Base-by-base conservation (phyloP, 2,113 vertebrate species). In the Amphiprion ocellaris region DNA sequence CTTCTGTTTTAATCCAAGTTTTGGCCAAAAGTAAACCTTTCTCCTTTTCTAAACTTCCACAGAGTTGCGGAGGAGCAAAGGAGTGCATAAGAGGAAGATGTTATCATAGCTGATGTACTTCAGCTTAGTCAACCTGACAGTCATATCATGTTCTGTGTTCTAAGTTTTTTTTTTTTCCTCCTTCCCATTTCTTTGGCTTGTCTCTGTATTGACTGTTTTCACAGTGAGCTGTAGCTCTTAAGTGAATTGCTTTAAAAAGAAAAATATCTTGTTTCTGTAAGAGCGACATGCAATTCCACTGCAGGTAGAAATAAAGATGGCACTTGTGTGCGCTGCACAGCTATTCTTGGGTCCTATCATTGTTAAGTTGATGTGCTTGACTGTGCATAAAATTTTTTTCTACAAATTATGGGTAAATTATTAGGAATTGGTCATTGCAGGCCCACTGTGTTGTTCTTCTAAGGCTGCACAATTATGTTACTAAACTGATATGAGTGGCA, bases 271-370 rank as follows among this genome's bases (percentile, higher is more conserved):
- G 14, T 75, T 78, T 75, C 41, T 82, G 55, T 74, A 37, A 69
- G 71, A 62, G 52, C 28, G 12, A 73, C 65, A 63, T 61, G 16
- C 21, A 63, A 21, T 70, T 67, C 63, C 41, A 23, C 21, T 46
- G 17, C 37, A 28, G 47, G 9, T 65, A 49, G 23, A 83, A 88
- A 85, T 84, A 89, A 86, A 88, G 41, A 64, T 72, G 19, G 72
- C 3, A 3, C 58, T 70, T 1, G 7, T 75, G 30, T 52, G 61
- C 39, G 17, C 23, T n/a, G 54, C 63, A 62, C 59, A 28, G 15
- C 53, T 64, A 46, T 33, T 62, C 17, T 9, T 61, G 33, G 67
- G 52, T 78, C 23, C 50, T 66, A 26, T 77, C 46, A 69, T 83
- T 37, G 70, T 81, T 81, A 60, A 71, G 54, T 21, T 28, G 33